Base-by-base conservation (phyloP, 2,797 vertebrate species). In the Eulemur coronatus region DNA sequence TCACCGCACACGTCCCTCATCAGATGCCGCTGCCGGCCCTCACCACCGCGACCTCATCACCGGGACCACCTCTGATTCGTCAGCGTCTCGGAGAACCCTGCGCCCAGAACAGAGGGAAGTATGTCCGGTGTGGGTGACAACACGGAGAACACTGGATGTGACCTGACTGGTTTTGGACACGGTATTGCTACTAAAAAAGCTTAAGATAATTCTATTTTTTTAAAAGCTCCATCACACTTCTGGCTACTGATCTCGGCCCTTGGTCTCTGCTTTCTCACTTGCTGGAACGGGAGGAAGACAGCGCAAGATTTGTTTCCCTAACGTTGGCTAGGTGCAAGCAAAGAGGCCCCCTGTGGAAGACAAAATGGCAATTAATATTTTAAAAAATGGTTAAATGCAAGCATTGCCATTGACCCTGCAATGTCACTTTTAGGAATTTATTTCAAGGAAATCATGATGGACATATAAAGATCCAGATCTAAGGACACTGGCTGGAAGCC, bases 111-210 rank as follows among this genome's bases (percentile, higher is more conserved):
- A 41, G 57, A 91, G 50, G 1, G 15, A 5, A 48, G 7, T 17
- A 20, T 26, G 24, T 17, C 33, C 7, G 22, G 30, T 26, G 22
- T 9, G 48, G 1, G 0, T 2, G 8, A 13, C 17, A 43, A 35
- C 48, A 22, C 4, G 5, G n/a, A 24, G 9, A 3, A 50, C 13
- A 5, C 43, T 6, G 43, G 35, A 9, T 2, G 8, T 55, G 7
- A 6, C 2, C 5, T 4, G 72, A 24, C 22, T 50, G n/a, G 63
- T 59, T 63, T 7, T 2, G 6, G 70, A 35, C 0, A 0, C 2
- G 22, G 2, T 0, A 22, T 24, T 72, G 73, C 28, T 20, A 61
- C 55, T 52, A 59, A 33, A 1, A 15, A 50, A 67, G 35, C 30
- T 26, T 41, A 50, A 24, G 67, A 46, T 14, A 9, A 30, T n/a